Evolutionary conservation across 2,113 vertebrate genomes (phyloP), one percentile per base, ranked within the genome.

Genomic region (Poecile atricapillus): DNA sequence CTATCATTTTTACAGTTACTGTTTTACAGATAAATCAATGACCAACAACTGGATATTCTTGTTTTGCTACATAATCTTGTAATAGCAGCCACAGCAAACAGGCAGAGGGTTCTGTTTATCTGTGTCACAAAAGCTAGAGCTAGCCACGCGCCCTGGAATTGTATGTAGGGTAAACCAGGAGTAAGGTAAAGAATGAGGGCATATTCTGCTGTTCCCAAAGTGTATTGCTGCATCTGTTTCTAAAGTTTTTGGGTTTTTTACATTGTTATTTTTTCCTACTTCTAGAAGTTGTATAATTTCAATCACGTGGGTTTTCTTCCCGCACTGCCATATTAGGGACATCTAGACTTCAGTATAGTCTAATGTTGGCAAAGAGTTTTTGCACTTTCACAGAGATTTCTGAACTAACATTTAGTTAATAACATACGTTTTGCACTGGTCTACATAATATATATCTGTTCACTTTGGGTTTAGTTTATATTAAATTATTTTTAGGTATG

Each of bases 21-120:
- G 92, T 94, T 97, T 97, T 96, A 95, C 94, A 95, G 95, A 97
- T 97, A 96, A 97, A 97, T 97, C 96, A 96, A 94, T 87, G 89
- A 43, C 56, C 58, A 81, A 83, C 78, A 93, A 90, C 68, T 80
- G 93, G 94, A 94, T 95, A 91, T 90, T 94, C 83, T 89, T 94
- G 81, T 90, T 95, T 96, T 95, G 73, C 71, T 87, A 95, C 84
- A 78, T 94, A 94, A 94, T 96, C 92, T 75, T 1, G 11, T 89
- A 96, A 91, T 60, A 95, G 91, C 9, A 3, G 87, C 33, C 75
- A 11, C 30, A 87, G 87, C 82, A 94, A 64, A 79, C 39, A 79
- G 43, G 30, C 44, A 49, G 56, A 15, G 22, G 44, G 50, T 92
- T 90, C 41, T 31, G 30, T 76, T 76, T 62, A 28, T 23, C 49